Percentiles rank a stretch among this genome's conserved stretches.
These are phyloP conservation scores for Rhabdophis nuchalis DNA, from an alignment of 2,797 vertebrate species.

Conservation along the genomic window DNA sequence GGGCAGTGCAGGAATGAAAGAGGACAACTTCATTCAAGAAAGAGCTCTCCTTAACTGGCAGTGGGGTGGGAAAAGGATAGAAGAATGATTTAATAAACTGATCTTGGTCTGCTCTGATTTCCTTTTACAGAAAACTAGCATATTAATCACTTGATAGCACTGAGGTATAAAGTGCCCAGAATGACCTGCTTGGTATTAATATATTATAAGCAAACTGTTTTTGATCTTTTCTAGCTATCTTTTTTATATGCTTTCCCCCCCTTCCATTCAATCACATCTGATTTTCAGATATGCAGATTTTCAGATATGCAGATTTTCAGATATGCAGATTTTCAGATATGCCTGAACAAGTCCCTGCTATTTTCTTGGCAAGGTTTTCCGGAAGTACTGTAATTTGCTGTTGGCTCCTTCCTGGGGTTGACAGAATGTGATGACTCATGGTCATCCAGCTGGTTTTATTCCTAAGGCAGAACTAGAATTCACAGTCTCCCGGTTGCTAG, in stretches of 20 bases:
- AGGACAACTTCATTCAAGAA: not conserved
- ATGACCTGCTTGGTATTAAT: not conserved
- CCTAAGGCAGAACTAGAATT: not conserved
- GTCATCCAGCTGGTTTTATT: not conserved
- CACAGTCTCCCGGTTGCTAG: not conserved
- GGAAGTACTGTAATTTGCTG: not conserved
- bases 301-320: not conserved
- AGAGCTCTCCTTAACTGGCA: not conserved
- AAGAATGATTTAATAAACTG: not conserved
- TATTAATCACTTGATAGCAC: not conserved
- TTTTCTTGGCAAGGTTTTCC: not conserved
- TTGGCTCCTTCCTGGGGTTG: not conserved
- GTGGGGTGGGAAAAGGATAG: not conserved
- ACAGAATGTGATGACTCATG: not conserved
- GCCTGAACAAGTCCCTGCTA: not conserved
- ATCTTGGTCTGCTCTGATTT: not conserved
- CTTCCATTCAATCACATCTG: not conserved
- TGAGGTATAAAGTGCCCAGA: constrained; percentile 13
- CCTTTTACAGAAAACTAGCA: not conserved
- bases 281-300: not conserved
- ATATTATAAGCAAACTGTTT: constrained; percentile 10
- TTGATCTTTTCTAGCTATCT: constrained; percentile 1
- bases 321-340: not conserved
- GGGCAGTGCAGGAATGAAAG: not conserved
- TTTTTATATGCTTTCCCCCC: not conserved